Conservation (phyloP, 2,797 vertebrate genomes). For the Cuculus canorus region DNA sequence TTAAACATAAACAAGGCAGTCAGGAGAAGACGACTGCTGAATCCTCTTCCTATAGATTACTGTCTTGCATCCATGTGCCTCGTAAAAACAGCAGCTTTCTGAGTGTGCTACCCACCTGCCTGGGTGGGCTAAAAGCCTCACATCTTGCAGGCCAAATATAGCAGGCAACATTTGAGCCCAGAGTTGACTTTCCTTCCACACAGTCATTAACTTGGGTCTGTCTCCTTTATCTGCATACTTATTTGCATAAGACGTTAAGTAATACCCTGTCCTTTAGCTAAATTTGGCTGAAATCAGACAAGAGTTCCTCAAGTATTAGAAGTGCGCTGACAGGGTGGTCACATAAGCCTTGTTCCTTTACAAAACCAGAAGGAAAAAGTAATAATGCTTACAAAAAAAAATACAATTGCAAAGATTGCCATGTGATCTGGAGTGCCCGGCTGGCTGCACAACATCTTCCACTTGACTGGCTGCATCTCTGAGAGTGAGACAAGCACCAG, state of each 20-base stretch:
- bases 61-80: neutral
- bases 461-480: neutral
- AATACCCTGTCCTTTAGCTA: neutral
- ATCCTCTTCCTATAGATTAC: neutral
- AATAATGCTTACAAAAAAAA: neutral
- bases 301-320: neutral
- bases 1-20: neutral
- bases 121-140: neutral
- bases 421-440: neutral
- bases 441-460: neutral
- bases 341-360: neutral
- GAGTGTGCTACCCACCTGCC: neutral
- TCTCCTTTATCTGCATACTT: neutral
- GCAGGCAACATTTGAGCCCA: neutral
- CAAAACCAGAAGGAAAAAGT: neutral
- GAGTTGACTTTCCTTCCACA: neutral
- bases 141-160: neutral
- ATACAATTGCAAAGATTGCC: neutral
- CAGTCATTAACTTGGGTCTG: neutral
- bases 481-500: neutral
- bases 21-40: neutral
- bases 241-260: neutral
- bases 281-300: neutral
- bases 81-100: neutral
- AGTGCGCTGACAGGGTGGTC: neutral